Evolutionary conservation across 2,113 vertebrate species (phyloP).

Genomic region (Eclectus roratus): DNA sequence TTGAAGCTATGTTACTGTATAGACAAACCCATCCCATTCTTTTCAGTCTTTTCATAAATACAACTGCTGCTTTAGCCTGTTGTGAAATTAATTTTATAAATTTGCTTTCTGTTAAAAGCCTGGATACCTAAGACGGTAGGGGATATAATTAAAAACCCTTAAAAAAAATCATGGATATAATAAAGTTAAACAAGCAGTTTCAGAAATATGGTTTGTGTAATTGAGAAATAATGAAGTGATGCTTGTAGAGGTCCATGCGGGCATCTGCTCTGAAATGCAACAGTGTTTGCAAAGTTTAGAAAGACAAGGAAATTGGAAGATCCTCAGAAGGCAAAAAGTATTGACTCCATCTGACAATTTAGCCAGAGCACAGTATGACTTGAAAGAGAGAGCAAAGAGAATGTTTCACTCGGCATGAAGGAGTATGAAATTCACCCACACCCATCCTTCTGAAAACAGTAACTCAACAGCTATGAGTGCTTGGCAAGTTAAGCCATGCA

Average conservation of each 20-base stretch:
- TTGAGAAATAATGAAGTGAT: conserved; percentile 63
- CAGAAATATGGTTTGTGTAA: conserved; percentile 43
- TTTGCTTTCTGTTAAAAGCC: conserved; percentile 35
- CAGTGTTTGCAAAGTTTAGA: conserved; percentile 49
- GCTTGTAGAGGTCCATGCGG: conserved; percentile 39
- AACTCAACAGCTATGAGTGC: neutral
- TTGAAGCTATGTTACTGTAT: conserved; percentile 43
- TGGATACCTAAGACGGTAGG: conserved; percentile 36
- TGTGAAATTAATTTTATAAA: conserved; percentile 67
- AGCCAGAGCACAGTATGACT: neutral
- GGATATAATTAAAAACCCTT: conserved; percentile 54
- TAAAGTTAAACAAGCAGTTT: conserved; percentile 60
- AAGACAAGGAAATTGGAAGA: conserved; percentile 32
- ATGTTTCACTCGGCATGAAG: neutral
- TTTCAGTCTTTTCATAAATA: conserved; percentile 17
- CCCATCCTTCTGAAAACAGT: conserved; percentile 25
- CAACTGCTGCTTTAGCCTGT: conserved; percentile 26
- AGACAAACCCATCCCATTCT: neutral
- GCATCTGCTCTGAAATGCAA: conserved; percentile 51
- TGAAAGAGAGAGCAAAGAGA: neutral
- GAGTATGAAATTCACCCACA: neutral
- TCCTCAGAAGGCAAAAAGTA: neutral
- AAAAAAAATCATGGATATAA: conserved; percentile 30
- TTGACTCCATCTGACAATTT: neutral
- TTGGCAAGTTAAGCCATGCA: conserved; percentile 8